Evolutionary conservation across 23 tunicate genomes (phyloP).

Genomic region (Ciona savignyi): DNA sequence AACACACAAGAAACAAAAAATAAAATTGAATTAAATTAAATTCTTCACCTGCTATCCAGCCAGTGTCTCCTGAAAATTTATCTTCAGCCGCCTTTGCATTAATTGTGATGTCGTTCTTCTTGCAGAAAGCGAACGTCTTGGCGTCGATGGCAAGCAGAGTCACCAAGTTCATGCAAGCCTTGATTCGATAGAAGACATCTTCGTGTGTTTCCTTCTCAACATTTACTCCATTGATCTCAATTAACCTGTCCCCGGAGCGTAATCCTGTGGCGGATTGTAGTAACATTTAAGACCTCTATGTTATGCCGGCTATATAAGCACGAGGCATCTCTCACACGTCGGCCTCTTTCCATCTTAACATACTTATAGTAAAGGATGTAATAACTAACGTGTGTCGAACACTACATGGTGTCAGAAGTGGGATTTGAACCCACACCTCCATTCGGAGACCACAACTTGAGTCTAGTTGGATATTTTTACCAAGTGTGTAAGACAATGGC

Average conservation of each 20-base stretch:
- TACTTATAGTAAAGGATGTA: too few relatives aligned
- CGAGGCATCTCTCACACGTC: too few relatives aligned
- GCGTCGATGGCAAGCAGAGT: slow-evolving; percentile 85
- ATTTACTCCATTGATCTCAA: slow-evolving; percentile 91
- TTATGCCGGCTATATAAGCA: too few relatives aligned
- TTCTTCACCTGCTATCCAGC: slow-evolving; percentile 20
- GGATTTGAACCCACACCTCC: too few relatives aligned
- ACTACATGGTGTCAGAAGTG: too few relatives aligned
- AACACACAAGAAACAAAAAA: too few relatives aligned
- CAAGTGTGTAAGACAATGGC: too few relatives aligned
- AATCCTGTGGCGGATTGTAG: slow-evolving; percentile 31
- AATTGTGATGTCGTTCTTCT: slow-evolving; percentile 59
- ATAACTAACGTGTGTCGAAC: too few relatives aligned
- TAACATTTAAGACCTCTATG: too few relatives aligned
- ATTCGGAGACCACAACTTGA: too few relatives aligned
- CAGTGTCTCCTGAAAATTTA: slow-evolving; percentile 42
- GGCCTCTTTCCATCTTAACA: too few relatives aligned
- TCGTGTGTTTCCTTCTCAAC: slow-evolving; percentile 81
- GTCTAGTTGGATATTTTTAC: too few relatives aligned
- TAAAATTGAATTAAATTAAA: neutral
- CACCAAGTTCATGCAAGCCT: slow-evolving; percentile 76
- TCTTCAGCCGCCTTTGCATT: slow-evolving; percentile 56
- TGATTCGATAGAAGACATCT: slow-evolving; percentile 86
- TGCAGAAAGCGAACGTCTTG: slow-evolving; percentile 83
- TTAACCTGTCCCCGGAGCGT: slow-evolving; percentile 89